Evolutionary conservation across 2,113 vertebrate species (phyloP), one percentile per base, ranked within the genome.

Genomic region (Amphiprion percula): DNA sequence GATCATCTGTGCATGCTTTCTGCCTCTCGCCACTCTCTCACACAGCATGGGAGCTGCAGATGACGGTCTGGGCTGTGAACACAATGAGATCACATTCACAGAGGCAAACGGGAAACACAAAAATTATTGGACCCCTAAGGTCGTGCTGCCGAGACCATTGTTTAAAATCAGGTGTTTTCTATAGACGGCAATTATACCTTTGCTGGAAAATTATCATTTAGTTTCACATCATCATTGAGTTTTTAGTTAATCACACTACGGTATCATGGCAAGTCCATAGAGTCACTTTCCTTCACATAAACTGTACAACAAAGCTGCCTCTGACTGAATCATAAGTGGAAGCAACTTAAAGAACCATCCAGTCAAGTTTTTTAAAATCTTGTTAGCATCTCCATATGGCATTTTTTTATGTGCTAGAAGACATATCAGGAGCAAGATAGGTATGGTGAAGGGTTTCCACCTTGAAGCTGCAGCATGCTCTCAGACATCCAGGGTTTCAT

Each of bases 1-100:
- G 69, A 84, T 85, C 85, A 65, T 82, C 68, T 60, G 68, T 77
- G 78, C 79, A 28, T 76, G 54, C 62, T 73, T 82, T 72, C 58
- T 67, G 87, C 60, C 76, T 79, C 30, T 59, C 47, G 15, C 60
- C 60, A 37, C 64, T 71, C 73, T 58, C 70, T 77, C 47, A 63
- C 79, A 33, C 80, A 79, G 79, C 79, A 37, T 26, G 79, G 55
- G 10, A 10, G 37, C 66, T 5, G 15, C 19, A 49, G 69, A 79
- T 69, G 74, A 79, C 17, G 46, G 65, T 11, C 23, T 0, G 44
- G 65, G 68, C 74, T 79, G 58, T 47, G 68, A 80, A 75, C 26
- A 58, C 65, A 72, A 47, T 58, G 28, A 70, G 58, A 37, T 89
- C 70, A n/a, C 47, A 60, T 65, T 60, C 46, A 1, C 24, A 70